Conservation (phyloP, 1,140 invertebrate genomes). For the Palaemon carinicauda region DNA sequence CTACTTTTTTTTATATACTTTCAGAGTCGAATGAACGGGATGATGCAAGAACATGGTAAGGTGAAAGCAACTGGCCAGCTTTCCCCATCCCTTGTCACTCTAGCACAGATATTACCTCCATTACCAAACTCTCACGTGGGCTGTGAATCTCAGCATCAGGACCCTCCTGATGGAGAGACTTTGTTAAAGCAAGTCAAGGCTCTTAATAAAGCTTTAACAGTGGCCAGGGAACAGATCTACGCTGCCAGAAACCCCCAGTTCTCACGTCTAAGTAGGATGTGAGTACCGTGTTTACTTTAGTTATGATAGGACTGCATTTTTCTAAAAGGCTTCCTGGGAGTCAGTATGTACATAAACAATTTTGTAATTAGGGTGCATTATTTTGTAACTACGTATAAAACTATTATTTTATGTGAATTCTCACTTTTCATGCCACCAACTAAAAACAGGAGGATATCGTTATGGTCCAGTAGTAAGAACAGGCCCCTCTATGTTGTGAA, state of each 20-base stretch:
- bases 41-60: constrained; percentile 8
- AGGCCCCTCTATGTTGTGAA: too few relatives aligned
- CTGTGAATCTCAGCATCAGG: not conserved
- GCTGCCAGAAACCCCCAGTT: constrained; percentile 40
- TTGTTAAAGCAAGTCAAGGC: constrained; percentile 6
- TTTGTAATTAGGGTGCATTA: too few relatives aligned
- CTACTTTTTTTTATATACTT: too few relatives aligned
- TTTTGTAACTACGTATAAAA: too few relatives aligned
- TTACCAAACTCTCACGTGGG: not conserved
- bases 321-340: not conserved
- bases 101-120: not conserved
- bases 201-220: not conserved
- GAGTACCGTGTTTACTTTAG: not conserved
- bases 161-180: not conserved
- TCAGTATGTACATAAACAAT: too few relatives aligned
- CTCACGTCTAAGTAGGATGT: constrained; percentile 24
- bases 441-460: too few relatives aligned
- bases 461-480: too few relatives aligned
- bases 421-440: too few relatives aligned
- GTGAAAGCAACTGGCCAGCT: constrained; percentile 12
- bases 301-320: not conserved
- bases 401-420: too few relatives aligned
- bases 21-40: not conserved
- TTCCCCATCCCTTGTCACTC: constrained; percentile 13
- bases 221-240: constrained; percentile 6